Base-by-base conservation (phyloP, 2,113 vertebrate genomes). In the Condylura cristata region DNA sequence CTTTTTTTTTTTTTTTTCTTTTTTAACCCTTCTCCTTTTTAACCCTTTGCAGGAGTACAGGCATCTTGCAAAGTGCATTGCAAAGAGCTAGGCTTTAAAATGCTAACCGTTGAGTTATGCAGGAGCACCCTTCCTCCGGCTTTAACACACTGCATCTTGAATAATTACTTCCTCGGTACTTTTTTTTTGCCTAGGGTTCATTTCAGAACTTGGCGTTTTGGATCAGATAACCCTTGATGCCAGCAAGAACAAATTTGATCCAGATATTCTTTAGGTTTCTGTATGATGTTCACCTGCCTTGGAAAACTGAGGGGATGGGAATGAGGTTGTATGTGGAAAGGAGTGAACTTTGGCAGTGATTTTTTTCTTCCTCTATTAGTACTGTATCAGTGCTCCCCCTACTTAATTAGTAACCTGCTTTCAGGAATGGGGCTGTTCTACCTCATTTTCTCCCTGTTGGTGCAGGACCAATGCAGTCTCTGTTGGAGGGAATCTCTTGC, bases 1-100 rank as follows among this genome's bases (percentile, higher is more conserved):
- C 37, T 10, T 28, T 37, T 61, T 39, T 46, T 60, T 68, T 84
- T 84, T 90, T 76, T 24, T 60, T 68, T 84, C 80, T 90, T 76
- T 24, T 32, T 61, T 46, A 76, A 84, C 56, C 78, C 24, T 80
- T 83, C 71, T 26, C 46, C 58, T 83, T 92, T 86, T 83, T 86
- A 95, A 96, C 53, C 86, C 91, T 93, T 89, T 94, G 51, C 81
- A 63, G 91, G 72, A 84, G 93, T 79, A 74, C 82, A 84, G 87
- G 91, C 94, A n/a, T 96, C 93, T 94, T 78, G 89, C 76, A 90
- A 88, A 94, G 88, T 88, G 90, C 63, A 44, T 70, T 70, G 90
- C 76, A 65, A 89, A 86, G 85, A 90, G 82, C 39, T 1, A 34
- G 89, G 58, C 79, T 72, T 79, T 86, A 90, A 92, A 95, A 96